Conservation (phyloP, 2,888 invertebrate genomes). For the Limnephilus lunatus region DNA sequence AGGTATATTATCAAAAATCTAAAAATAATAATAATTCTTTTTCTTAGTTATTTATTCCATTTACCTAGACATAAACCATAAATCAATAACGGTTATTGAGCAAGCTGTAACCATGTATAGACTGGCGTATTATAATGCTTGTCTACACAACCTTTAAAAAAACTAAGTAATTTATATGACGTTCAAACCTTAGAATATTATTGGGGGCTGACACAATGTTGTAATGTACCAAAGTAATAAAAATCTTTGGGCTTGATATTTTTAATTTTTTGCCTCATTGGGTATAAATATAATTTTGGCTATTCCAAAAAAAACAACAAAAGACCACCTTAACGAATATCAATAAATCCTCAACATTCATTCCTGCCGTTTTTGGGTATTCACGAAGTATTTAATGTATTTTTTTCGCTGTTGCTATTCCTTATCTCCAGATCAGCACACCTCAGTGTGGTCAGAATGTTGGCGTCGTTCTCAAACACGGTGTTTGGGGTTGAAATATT, state of each 20-base stretch:
- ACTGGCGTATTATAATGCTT: background rate
- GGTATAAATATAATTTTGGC: conserved; percentile 20
- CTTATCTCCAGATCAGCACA: conserved; percentile 48
- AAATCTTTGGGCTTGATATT: conserved; percentile 15
- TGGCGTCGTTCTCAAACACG: conserved; percentile 56
- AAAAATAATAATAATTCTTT: background rate
- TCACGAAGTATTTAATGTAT: conserved; percentile 44
- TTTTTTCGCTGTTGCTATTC: conserved; percentile 48
- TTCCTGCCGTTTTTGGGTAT: conserved; percentile 52
- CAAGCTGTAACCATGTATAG: background rate
- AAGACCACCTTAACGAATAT: conserved; percentile 57
- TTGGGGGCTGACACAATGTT: conserved; percentile 32
- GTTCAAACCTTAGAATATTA: conserved; percentile 11
- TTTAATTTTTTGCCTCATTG: conserved; percentile 8
- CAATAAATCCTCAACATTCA: conserved; percentile 56
- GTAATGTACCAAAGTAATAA: conserved; percentile 40
- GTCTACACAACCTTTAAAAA: background rate
- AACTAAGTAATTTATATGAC: conserved; percentile 4
- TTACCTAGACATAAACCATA: background rate
- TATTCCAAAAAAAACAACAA: conserved; percentile 50
- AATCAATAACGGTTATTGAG: background rate
- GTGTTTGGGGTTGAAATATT: conserved; percentile 63
- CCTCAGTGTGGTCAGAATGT: conserved; percentile 55
- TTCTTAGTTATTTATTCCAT: too few relatives aligned
- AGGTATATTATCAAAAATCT: background rate